phyloP scores from a whole-genome alignment of 2,888 invertebrate species.

The Parnassius apollo region DNA sequence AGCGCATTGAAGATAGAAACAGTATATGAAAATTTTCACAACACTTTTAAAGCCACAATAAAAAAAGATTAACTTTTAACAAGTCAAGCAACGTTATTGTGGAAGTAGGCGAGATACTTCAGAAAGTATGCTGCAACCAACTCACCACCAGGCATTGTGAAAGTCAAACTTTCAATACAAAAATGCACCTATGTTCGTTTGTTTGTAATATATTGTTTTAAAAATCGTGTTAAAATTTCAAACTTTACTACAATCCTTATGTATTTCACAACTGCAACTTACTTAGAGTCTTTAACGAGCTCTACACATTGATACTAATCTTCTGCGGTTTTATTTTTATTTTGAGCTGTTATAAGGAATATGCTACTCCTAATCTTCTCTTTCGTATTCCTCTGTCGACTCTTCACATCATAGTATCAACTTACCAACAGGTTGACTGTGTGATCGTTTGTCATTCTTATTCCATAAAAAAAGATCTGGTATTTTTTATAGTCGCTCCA shows the following conservation, averaged over 20 bases:
- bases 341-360: too few species aligned
- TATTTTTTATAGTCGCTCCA: too few species aligned
- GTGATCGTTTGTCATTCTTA: too few species aligned
- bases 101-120: conserved; percentile 18
- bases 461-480: too few species aligned
- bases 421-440: too few species aligned
- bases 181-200: background rate
- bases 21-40: conserved; percentile 16
- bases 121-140: conserved; percentile 13
- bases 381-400: too few species aligned
- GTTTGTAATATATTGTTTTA: background rate
- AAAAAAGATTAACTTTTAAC: conserved; percentile 18
- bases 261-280: background rate
- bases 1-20: conserved; percentile 21
- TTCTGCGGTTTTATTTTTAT: too few species aligned
- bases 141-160: conserved; percentile 12
- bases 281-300: background rate
- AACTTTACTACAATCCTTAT: background rate
- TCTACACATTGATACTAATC: too few species aligned
- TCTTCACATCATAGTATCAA: too few species aligned
- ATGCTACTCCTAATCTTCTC: too few species aligned
- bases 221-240: background rate
- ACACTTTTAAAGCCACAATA: conserved; percentile 11
- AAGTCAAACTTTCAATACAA: conserved; percentile 8
- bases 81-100: conserved; percentile 23